Evolutionary conservation across 2,113 vertebrate genomes (phyloP).

Genomic region (Hyperoodon ampullatus): DNA sequence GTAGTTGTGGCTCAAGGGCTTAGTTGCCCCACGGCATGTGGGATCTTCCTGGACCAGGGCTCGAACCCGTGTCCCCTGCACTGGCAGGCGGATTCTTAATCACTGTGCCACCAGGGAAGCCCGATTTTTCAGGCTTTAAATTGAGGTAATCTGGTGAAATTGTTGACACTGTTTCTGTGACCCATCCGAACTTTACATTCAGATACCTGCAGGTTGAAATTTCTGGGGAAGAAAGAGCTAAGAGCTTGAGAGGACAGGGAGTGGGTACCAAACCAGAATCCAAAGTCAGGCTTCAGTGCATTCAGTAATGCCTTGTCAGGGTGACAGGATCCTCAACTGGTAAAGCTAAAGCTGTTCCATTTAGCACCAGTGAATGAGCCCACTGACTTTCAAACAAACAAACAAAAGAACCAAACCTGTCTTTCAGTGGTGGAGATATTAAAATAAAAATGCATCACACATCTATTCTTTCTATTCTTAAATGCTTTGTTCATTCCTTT

Average conservation of each 20-base stretch:
- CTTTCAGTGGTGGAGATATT: conserved; percentile 59
- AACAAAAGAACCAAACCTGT: not conserved
- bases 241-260: conserved; percentile 1
- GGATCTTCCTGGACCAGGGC: no score
- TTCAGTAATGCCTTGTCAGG: conserved; percentile 54
- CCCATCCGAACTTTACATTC: conserved; percentile 55
- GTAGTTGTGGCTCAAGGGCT: no score
- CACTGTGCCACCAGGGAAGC: no score
- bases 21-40: no score
- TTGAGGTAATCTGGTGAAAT: conserved; percentile 61
- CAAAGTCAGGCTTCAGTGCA: conserved; percentile 50
- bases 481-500: conserved; percentile 60
- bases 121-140: conserved; percentile 55
- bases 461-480: conserved; percentile 62
- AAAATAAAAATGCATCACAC: conserved; percentile 51
- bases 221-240: conserved; percentile 59
- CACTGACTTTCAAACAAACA: not conserved
- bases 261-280: conserved; percentile 27
- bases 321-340: conserved; percentile 2
- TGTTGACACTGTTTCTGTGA: conserved; percentile 63
- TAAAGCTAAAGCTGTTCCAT: conserved; percentile 46
- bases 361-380: conserved; percentile 50
- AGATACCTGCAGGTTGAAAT: conserved; percentile 59
- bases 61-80: no score
- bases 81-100: no score